Evolutionary conservation across 2,797 vertebrate species (phyloP).

Genomic region (Neomorphus geoffroyi): DNA sequence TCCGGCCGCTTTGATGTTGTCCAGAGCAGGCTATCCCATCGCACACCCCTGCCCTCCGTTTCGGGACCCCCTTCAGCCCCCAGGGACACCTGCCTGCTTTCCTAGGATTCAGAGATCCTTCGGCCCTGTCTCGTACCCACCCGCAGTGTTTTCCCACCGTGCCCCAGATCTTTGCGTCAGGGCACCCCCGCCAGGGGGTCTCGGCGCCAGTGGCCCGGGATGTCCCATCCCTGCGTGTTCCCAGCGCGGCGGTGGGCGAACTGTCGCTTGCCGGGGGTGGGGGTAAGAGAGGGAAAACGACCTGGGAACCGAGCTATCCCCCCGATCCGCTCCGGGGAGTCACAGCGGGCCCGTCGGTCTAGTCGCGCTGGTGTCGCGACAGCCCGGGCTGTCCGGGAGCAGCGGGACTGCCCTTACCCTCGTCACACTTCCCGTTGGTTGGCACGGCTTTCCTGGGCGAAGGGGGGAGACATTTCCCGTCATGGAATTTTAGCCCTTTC

Average conservation of each 20-base stretch:
- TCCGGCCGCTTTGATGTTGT: not conserved
- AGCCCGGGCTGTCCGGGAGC: not conserved
- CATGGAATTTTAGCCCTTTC: slow-evolving; percentile 57
- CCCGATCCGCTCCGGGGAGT: not conserved
- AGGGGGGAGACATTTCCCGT: slow-evolving; percentile 33
- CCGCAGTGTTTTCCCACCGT: not conserved
- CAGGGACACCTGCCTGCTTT: too few species aligned
- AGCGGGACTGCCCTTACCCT: not conserved
- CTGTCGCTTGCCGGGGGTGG: not conserved
- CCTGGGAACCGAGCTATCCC: not conserved
- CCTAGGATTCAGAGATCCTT: not conserved
- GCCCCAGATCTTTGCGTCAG: not conserved
- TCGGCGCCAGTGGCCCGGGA: not conserved
- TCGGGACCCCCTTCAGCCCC: not conserved
- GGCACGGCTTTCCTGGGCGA: not conserved
- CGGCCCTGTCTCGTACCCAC: not conserved
- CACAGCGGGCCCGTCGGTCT: not conserved
- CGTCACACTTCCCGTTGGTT: not conserved
- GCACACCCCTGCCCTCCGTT: not conserved
- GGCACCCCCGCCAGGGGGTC: not conserved
- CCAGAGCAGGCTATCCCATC: not conserved
- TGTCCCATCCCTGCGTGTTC: not conserved
- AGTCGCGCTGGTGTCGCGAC: not conserved
- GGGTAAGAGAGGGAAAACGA: not conserved
- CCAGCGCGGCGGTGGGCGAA: not conserved